A percentile compares a stretch with the other conserved stretches of the same genome.
These are phyloP conservation scores for Epinotia nisella DNA, from an alignment of 2,888 invertebrate species.

Conservation along the genomic window DNA sequence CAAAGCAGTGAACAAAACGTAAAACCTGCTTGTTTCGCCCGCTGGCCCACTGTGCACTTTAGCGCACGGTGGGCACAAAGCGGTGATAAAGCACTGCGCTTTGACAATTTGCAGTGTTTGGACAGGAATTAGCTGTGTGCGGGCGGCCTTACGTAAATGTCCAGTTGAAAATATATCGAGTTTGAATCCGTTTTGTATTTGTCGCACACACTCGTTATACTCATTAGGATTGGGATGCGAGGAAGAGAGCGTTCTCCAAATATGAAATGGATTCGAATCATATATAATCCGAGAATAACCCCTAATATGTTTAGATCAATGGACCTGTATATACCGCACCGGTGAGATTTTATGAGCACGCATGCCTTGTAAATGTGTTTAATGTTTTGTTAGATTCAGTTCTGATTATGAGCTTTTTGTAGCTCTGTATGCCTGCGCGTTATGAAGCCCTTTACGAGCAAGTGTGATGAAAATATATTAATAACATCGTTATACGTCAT, in stretches of 20 bases:
- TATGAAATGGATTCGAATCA: background rate
- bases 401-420: slow-evolving; percentile 1
- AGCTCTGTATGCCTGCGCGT: no score
- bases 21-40: slow-evolving; percentile 23
- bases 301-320: background rate
- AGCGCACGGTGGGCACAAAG: slow-evolving; percentile 20
- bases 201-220: no score
- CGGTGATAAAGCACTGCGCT: slow-evolving; percentile 18
- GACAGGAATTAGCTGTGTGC: slow-evolving; percentile 17
- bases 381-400: background rate
- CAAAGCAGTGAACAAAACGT: slow-evolving; percentile 19
- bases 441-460: no score
- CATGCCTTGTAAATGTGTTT: background rate
- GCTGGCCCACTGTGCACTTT: slow-evolving; percentile 16
- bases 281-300: no score
- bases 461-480: no score
- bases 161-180: background rate
- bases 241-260: background rate
- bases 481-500: no score
- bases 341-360: background rate
- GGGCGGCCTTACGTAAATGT: background rate
- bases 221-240: background rate
- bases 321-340: background rate
- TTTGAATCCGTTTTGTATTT: background rate
- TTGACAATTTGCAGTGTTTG: slow-evolving; percentile 29